Evolutionary conservation across 2,888 invertebrate species (phyloP).

Genomic region (Calliphora vomitoria): DNA sequence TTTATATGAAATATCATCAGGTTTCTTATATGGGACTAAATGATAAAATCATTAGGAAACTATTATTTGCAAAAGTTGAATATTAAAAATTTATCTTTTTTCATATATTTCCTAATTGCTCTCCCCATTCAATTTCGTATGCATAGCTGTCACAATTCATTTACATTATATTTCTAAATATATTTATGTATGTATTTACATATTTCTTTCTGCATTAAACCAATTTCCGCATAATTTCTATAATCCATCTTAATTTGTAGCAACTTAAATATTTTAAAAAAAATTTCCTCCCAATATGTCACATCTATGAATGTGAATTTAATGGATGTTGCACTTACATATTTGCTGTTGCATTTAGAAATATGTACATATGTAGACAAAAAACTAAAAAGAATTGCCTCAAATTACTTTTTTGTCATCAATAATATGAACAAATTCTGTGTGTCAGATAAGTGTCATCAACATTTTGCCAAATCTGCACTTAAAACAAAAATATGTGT

Average conservation of each 20-base stretch:
- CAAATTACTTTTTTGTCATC: conserved; percentile 51
- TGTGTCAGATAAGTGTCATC: conserved; percentile 65
- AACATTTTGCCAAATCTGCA: conserved; percentile 54
- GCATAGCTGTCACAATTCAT: conserved; percentile 16
- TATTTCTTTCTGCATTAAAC: background rate
- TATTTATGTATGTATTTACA: too few species aligned
- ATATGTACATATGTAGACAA: conserved; percentile 10
- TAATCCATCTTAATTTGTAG: conserved; percentile 59
- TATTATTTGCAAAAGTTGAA: too few species aligned
- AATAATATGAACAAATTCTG: conserved; percentile 34
- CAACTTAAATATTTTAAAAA: conserved; percentile 47
- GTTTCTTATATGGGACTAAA: too few species aligned
- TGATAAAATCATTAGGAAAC: too few species aligned
- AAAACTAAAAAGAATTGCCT: background rate
- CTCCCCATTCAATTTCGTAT: background rate
- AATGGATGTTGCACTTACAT: conserved; percentile 56
- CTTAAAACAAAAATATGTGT: conserved; percentile 40
- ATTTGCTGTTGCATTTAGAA: conserved; percentile 11
- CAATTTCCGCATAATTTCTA: conserved; percentile 63
- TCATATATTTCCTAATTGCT: background rate
- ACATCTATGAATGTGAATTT: conserved; percentile 40
- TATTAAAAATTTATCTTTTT: too few species aligned
- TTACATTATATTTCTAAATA: background rate
- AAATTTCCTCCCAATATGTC: conserved; percentile 50
- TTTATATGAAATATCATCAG: too few species aligned